Evolutionary conservation across 2,888 invertebrate genomes (phyloP), one percentile per base, ranked within the genome.

Genomic region (Aricia artaxerxes): DNA sequence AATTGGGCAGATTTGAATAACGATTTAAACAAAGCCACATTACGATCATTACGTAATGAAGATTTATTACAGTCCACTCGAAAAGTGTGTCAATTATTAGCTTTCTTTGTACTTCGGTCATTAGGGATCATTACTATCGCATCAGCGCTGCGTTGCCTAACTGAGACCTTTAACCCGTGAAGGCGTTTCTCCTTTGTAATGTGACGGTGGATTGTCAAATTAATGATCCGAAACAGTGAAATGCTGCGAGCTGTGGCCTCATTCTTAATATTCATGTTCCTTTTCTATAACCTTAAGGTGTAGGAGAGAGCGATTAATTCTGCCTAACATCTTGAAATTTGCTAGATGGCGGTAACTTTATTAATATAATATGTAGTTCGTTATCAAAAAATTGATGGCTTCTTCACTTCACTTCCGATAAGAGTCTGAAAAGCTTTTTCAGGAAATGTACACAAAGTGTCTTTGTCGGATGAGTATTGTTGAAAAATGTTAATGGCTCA

Each of bases 151-250:
- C 86, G 86, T 91, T 90, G 85, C 88, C 84, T 86, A 90, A 91
- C 87, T 83, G 81, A 88, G 86, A 92, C 93, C 92, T 93, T 89
- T 93, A 89, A 92, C 93, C 93, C 88, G 87, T 86, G 91, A 91
- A 88, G 92, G 92, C 91, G 92, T 87, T 84, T 83, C 87, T 78
- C 84, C 84, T 83, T 83, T 86, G 87, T 89, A 88, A 89, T 90
- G 91, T 91, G 90, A 89, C 87, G 89, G 90, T 89, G 87, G 86
- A 91, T 91, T 92, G 93, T 93, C 93, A 92, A 92, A 92, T 93
- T 93, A 93, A 93, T 93, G 92, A 91, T 91, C 87, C 89, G 90
- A 89, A 91, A 89, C 89, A 88, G 88, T 87, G 88, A 88, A 87
- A 84, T 88, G 87, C 82, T 85, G 84, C 84, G 89, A 88, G 87